Base-by-base conservation (phyloP, 2,888 invertebrate genomes). In the Nomada ruficornis region DNA sequence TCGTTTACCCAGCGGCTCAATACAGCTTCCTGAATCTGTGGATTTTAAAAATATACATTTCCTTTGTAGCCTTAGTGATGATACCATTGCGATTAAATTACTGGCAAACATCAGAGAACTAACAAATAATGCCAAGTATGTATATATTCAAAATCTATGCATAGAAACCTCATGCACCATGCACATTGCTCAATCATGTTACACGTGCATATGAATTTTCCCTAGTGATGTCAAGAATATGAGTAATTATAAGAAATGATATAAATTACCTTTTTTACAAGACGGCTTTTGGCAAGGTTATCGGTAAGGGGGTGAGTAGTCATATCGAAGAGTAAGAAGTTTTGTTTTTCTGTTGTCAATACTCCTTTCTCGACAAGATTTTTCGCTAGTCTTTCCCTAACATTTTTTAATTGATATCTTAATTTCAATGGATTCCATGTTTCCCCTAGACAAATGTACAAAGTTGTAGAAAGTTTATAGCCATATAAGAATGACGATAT, bases 341-440 rank as follows among this genome's bases (percentile, higher is more conserved):
- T 99, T 95, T 99, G 99, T 95, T 99, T 99, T 94, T 99, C 99
- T 80, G 99, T 99, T 82, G 99, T 99, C 89, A 99, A 96, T 59
- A 99, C 99, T 88, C 99, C 99, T 94, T 99, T 99, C 94, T 99
- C 99, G 54, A 99, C 99, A 91, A 99, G 96, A 95, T 99, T 99
- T 94, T 99, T 99, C 63, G 99, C 99, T 93, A 99, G 96, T 92
- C 99, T 96, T 95, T 99, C 99, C 89, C 99, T 96, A 4, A 99
- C 99, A 95, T 99, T 99, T 94, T 99, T 98, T 92, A 99, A 95
- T 94, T 99, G 99, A 95, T 99, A 99, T 91, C 98, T 96, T 90
- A 99, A 95, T 94, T 99, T 99, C 93, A 99, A 95, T 50, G 99
- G 99, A 95, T 99, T 99, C 99, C 99, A 99, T 89, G 99, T 99